These are phyloP conservation scores for Prionailurus viverrinus DNA, from an alignment of 2,113 vertebrate species.

Conservation along the genomic window DNA sequence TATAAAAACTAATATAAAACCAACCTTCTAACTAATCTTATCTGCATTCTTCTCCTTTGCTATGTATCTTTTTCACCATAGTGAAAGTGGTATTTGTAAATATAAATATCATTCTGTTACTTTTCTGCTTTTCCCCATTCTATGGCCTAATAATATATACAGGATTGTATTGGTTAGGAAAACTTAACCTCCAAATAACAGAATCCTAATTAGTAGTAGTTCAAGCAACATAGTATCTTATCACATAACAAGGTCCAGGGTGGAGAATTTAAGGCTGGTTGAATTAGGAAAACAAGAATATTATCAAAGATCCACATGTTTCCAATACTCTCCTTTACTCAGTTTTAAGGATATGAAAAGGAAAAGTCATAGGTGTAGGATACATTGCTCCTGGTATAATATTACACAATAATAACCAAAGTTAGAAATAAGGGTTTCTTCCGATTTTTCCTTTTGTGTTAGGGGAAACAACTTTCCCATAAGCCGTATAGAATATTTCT, in stretches of 20 bases:
- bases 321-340: not conserved
- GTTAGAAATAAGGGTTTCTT: not conserved
- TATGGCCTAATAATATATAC: not conserved
- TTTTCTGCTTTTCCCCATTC: not conserved
- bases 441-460: not conserved
- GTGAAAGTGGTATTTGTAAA: not conserved
- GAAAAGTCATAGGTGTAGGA: not conserved
- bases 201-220: not conserved
- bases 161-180: not conserved
- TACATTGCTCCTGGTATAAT: not conserved
- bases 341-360: not conserved
- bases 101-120: not conserved
- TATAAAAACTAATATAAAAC: not conserved
- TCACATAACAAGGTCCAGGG: not conserved
- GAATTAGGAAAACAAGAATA: not conserved
- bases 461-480: not conserved
- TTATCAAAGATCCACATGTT: not conserved
- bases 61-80: not conserved
- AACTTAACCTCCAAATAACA: not conserved
- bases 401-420: not conserved
- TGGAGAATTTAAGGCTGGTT: not conserved
- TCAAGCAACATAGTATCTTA: not conserved
- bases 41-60: not conserved
- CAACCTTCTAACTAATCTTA: not conserved
- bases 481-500: not conserved